Conservation (phyloP, 1,140 invertebrate genomes). For the Hycleus phaleratus region DNA sequence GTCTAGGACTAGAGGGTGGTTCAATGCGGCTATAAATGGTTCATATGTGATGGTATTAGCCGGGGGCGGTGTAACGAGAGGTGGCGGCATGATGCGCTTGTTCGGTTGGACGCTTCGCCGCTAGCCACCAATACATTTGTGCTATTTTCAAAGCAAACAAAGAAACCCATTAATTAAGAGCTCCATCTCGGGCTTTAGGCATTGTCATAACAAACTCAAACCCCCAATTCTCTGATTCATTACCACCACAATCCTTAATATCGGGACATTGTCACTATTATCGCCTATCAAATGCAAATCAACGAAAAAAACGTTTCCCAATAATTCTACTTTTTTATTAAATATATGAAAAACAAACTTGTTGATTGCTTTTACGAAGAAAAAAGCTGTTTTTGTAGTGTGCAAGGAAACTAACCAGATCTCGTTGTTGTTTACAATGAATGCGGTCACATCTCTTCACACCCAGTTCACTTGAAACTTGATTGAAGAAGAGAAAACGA, state of each 20-base stretch:
- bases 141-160: constrained; percentile 33
- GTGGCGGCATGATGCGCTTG: constrained; percentile 20
- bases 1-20: too few relatives aligned
- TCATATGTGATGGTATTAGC: background rate
- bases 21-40: too few relatives aligned
- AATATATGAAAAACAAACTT: background rate
- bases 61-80: background rate
- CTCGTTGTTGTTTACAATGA: constrained; percentile 19
- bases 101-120: constrained; percentile 26
- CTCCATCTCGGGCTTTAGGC: constrained; percentile 27
- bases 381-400: background rate
- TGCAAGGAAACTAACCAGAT: constrained; percentile 16
- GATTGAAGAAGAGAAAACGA: constrained; percentile 21
- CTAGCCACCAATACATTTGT: constrained; percentile 23
- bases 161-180: constrained; percentile 33
- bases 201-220: constrained; percentile 27
- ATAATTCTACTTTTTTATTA: background rate
- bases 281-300: too few relatives aligned
- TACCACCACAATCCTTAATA: constrained; percentile 14
- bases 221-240: constrained; percentile 15
- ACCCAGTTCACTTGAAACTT: constrained; percentile 26
- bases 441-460: constrained; percentile 27
- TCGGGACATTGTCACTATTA: too few relatives aligned
- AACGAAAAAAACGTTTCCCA: background rate
- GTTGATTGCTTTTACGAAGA: background rate